Evolutionary conservation across 2,888 invertebrate species (phyloP).

Genomic region (Cactoblastis cactorum): DNA sequence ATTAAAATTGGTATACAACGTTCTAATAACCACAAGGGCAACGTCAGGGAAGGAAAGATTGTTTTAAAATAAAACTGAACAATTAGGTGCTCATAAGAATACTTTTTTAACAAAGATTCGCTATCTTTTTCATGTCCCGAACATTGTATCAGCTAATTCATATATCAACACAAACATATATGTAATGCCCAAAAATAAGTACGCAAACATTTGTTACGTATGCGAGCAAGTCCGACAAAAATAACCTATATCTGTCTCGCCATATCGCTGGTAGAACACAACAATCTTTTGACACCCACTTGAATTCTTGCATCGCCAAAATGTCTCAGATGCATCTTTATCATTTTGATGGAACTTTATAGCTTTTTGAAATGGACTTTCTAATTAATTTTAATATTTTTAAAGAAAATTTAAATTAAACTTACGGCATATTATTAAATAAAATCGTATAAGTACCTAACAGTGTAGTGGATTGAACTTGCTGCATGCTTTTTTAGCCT

Average conservation of each 20-base stretch:
- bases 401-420: no score
- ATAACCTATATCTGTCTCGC: slow-evolving; percentile 58
- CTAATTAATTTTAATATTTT: no score
- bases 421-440: no score
- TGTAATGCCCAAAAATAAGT: slow-evolving; percentile 51
- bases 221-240: slow-evolving; percentile 54
- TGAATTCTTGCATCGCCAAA: slow-evolving; percentile 35
- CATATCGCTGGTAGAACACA: slow-evolving; percentile 53
- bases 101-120: no score
- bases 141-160: slow-evolving; percentile 23
- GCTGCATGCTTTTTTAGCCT: no score
- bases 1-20: no score
- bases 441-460: no score
- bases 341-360: neutral
- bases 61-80: neutral
- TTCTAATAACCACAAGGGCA: no score
- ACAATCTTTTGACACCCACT: slow-evolving; percentile 56
- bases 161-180: slow-evolving; percentile 30
- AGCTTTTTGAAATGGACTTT: no score
- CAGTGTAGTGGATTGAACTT: no score
- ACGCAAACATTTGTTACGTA: slow-evolving; percentile 59
- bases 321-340: slow-evolving; percentile 32
- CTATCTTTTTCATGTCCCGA: neutral
- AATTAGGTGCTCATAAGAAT: no score
- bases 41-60: no score